A percentile compares a stretch with the other conserved stretches of the same genome.
Evolutionary conservation across 2,888 invertebrate species (phyloP).

Genomic region (Hydrotaea cyrtoneurina): DNA sequence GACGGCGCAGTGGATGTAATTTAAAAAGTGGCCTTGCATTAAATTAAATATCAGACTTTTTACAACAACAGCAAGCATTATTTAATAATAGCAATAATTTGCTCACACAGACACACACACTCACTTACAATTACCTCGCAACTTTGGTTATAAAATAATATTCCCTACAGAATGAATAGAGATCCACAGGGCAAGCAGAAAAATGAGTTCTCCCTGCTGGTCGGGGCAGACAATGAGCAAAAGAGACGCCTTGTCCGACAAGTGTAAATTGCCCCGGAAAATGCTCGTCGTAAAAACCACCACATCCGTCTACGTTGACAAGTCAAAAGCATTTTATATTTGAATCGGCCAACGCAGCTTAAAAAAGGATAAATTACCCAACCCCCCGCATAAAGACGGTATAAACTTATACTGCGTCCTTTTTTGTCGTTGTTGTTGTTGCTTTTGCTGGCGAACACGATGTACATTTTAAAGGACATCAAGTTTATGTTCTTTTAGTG

Average conservation of each 20-base stretch:
- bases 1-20: neutral
- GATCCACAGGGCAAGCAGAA: neutral
- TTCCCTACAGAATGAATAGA: neutral
- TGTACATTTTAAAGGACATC: neutral
- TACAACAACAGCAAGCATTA: neutral
- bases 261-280: neutral
- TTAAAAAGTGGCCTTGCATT: neutral
- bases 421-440: no score
- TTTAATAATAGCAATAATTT: conserved; percentile 7
- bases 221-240: neutral
- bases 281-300: neutral
- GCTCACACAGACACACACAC: no score
- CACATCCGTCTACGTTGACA: neutral
- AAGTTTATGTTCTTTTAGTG: neutral
- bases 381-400: neutral
- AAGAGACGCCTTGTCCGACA: neutral
- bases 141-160: neutral
- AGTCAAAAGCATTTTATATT: neutral
- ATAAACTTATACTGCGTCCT: neutral
- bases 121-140: neutral
- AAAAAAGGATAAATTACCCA: neutral
- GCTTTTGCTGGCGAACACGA: no score
- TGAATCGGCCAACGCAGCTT: neutral
- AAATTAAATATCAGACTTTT: neutral
- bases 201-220: neutral